Evolutionary conservation across 2,888 invertebrate genomes (phyloP).

Genomic region (Nemotelus pantherinus): DNA sequence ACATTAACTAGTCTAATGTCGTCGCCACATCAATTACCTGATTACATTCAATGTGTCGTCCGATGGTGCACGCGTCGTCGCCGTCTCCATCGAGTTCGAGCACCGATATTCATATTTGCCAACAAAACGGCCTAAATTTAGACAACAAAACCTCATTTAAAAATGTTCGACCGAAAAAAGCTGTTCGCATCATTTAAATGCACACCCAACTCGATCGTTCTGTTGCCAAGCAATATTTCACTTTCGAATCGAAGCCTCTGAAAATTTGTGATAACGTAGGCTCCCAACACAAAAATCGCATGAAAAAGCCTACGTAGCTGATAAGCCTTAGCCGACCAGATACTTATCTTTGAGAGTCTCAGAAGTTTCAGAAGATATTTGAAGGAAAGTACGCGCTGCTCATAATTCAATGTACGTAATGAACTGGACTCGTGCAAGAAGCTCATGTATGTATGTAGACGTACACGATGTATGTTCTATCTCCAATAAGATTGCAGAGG

Average conservation of each 20-base stretch:
- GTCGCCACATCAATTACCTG: constrained; percentile 37
- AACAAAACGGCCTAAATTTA: constrained; percentile 31
- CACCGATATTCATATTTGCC: constrained; percentile 23
- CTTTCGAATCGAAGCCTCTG: not conserved
- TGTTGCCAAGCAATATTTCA: constrained; percentile 26
- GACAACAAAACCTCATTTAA: constrained; percentile 32
- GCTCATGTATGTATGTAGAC: not conserved
- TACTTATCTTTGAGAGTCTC: too few species aligned
- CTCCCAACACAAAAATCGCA: too few species aligned
- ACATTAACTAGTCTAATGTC: not conserved
- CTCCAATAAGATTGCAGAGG: too few species aligned
- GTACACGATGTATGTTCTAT: too few species aligned
- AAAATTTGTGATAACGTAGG: too few species aligned
- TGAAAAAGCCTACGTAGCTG: not conserved
- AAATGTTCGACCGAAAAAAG: not conserved
- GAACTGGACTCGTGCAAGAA: not conserved
- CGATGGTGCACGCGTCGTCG: not conserved
- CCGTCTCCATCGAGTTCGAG: not conserved
- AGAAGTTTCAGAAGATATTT: too few species aligned
- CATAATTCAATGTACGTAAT: too few species aligned
- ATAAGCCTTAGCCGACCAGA: not conserved
- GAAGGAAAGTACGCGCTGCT: too few species aligned
- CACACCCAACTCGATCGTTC: not conserved
- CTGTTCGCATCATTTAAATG: not conserved
- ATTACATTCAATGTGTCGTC: constrained; percentile 18